These are phyloP conservation scores for Planiliza haematocheilus DNA, from an alignment of 2,113 vertebrate species.

Conservation along the genomic window DNA sequence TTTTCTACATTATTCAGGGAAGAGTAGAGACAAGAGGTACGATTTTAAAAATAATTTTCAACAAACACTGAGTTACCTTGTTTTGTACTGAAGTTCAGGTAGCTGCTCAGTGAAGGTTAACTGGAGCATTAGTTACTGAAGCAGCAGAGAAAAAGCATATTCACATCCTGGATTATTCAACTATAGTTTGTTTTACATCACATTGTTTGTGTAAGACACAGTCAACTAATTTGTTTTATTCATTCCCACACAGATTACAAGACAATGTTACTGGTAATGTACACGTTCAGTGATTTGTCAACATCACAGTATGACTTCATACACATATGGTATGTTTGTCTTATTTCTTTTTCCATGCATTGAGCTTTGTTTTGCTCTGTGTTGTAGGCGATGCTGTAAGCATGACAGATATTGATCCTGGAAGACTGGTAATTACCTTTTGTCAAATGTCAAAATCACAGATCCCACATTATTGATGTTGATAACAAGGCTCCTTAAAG, in stretches of 20 bases:
- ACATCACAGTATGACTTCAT: background rate
- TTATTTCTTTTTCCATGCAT: background rate
- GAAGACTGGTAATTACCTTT: constrained; percentile 13
- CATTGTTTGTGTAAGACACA: too few species aligned
- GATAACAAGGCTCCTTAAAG: too few species aligned
- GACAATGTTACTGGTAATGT: background rate
- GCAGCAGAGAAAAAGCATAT: too few species aligned
- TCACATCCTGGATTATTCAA: too few species aligned
- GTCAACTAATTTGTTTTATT: too few species aligned
- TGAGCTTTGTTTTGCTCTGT: too few species aligned
- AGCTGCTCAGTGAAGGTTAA: background rate
- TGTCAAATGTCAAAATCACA: too few species aligned
- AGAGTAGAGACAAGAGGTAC: background rate
- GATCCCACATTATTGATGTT: too few species aligned
- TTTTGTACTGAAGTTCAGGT: background rate
- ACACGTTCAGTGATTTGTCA: background rate
- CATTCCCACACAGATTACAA: background rate
- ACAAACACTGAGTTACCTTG: background rate
- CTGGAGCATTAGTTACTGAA: too few species aligned
- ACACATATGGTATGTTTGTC: background rate
- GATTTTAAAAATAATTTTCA: background rate
- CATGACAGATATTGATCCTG: background rate
- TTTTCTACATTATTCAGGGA: background rate
- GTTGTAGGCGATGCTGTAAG: background rate
- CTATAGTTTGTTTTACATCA: too few species aligned